Conservation (phyloP, 2,888 invertebrate genomes). For the Dicyrtomina minuta region DNA sequence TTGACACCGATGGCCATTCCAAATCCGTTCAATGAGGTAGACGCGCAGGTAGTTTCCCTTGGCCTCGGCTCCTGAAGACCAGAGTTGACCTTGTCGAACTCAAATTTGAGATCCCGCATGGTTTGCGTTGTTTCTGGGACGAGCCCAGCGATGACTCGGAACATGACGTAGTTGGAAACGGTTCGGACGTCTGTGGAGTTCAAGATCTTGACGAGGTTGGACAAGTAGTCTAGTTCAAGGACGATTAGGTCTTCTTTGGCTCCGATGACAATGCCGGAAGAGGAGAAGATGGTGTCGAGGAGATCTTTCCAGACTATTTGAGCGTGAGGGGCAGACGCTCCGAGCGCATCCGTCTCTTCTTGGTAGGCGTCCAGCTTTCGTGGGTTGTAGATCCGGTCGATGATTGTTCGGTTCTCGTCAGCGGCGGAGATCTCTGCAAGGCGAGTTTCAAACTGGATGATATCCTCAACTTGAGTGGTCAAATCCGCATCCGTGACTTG, state of each 20-base stretch:
- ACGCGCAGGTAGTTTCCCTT: conserved; percentile 42
- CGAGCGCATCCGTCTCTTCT: too few species aligned
- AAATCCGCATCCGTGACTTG: conserved; percentile 23
- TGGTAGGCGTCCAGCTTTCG: conserved; percentile 40
- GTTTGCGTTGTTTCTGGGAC: conserved; percentile 44
- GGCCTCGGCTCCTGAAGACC: conserved; percentile 45
- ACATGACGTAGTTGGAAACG: conserved; percentile 46
- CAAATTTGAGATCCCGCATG: conserved; percentile 50
- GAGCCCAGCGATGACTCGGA: conserved; percentile 43
- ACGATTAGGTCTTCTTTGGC: conserved; percentile 41
- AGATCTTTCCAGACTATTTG: conserved; percentile 2
- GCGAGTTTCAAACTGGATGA: conserved; percentile 43
- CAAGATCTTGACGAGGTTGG: conserved; percentile 33
- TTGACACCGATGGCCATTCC: conserved; percentile 52
- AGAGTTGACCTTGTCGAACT: conserved; percentile 46
- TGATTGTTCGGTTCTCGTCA: conserved; percentile 44
- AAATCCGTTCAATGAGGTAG: conserved; percentile 37
- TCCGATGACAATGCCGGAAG: conserved; percentile 38
- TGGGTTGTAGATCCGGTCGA: conserved; percentile 46
- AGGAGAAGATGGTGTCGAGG: conserved; percentile 31
- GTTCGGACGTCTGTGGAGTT: conserved; percentile 17
- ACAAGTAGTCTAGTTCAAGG: conserved; percentile 41
- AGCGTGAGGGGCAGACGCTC: too few species aligned
- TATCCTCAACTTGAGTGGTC: conserved; percentile 30
- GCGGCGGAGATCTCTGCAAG: conserved; percentile 43